Evolutionary conservation across 2,797 vertebrate species (phyloP).

Genomic region (Dendrocincla fuliginosa): DNA sequence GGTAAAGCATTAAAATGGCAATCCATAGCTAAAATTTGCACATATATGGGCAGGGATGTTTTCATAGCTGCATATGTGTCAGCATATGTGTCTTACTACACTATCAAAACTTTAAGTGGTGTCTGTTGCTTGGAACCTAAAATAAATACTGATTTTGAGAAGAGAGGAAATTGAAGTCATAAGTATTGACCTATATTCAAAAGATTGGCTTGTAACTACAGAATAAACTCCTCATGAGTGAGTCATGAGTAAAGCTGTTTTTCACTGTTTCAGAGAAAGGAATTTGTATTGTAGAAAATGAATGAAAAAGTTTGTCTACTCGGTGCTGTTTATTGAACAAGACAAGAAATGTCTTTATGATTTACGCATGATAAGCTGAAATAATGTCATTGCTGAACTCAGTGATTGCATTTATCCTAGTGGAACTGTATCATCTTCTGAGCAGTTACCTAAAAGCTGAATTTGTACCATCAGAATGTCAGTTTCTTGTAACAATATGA

Average conservation of each 20-base stretch:
- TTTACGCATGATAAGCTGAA: neutral
- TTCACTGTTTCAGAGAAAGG: neutral
- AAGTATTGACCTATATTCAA: neutral
- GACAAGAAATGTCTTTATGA: neutral
- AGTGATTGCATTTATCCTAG: neutral
- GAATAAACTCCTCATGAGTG: neutral
- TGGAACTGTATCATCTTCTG: neutral
- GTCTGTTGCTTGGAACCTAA: neutral
- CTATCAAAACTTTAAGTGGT: neutral
- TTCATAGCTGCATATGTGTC: neutral
- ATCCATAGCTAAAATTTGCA: neutral
- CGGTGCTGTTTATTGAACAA: neutral
- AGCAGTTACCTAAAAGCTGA: neutral
- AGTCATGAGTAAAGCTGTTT: neutral
- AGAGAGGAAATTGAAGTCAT: neutral
- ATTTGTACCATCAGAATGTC: neutral
- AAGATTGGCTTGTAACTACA: neutral
- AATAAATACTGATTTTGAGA: neutral
- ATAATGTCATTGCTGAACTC: neutral
- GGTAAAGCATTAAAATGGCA: neutral
- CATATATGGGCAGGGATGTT: neutral
- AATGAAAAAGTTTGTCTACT: neutral
- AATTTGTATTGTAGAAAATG: neutral
- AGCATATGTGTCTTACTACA: neutral
- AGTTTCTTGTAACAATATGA: neutral